These are phyloP conservation scores for Nematopogon swammerdamellus DNA, from an alignment of 2,888 invertebrate species.

Conservation along the genomic window DNA sequence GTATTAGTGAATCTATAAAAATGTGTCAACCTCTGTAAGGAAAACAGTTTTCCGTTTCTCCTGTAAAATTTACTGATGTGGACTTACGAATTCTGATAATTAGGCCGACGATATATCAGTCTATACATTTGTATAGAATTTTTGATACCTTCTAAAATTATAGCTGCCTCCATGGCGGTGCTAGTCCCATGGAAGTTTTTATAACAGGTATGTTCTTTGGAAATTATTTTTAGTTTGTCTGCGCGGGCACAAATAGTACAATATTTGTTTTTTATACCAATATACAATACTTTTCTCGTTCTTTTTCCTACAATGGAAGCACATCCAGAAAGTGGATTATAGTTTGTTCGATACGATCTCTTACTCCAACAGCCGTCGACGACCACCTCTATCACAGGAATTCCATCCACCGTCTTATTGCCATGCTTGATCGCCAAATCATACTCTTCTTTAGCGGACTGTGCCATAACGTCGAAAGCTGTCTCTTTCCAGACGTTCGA, in stretches of 20 bases:
- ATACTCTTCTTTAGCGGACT: constrained; percentile 2
- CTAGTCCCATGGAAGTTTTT: neutral
- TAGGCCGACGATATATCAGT: no score
- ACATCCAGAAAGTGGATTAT: constrained; percentile 3
- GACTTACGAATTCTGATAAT: no score
- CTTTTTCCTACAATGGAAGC: constrained; percentile 4
- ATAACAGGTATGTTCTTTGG: neutral
- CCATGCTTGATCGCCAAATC: neutral
- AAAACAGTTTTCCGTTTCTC: no score
- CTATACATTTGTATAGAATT: no score
- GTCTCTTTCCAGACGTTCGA: constrained; percentile 1
- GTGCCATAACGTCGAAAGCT: constrained; percentile 1
- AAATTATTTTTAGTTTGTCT: neutral
- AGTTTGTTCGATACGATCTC: constrained; percentile 5
- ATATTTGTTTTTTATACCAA: constrained; percentile 6
- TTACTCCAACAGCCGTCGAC: constrained; percentile 3
- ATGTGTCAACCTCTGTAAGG: no score
- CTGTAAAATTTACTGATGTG: no score
- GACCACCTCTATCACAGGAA: constrained; percentile 4
- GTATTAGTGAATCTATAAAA: no score
- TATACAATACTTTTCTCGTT: constrained; percentile 3
- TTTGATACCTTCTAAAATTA: constrained; percentile 4
- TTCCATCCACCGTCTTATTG: constrained; percentile 1
- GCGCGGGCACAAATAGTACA: constrained; percentile 4
- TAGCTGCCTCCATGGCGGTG: constrained; percentile 4